Base-by-base conservation (phyloP, 1,140 invertebrate genomes). In the Eumeta japonica region DNA sequence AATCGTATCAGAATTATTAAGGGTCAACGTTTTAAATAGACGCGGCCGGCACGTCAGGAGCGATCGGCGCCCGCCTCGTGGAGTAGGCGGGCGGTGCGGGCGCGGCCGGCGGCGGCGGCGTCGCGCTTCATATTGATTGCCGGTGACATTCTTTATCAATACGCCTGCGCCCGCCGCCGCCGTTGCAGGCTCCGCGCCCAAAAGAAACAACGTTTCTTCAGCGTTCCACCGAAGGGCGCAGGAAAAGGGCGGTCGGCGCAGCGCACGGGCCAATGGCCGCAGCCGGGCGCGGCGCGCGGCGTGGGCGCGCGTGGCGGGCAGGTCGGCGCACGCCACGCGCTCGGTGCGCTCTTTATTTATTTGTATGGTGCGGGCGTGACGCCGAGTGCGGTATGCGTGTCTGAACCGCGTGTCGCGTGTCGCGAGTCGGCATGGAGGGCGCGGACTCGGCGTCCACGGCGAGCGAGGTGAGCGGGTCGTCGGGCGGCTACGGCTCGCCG, bases 371-470 rank as follows among this genome's bases (percentile, higher is more conserved):
- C 55, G 49, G 51, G 58, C 61, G 61, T 64, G 64, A 53, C 61
- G 62, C 61, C 63, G 62, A 61, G 61, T 46, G 64, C 67, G 64
- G 65, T 55, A 68, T 67, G 67, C n/a, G n/a, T n/a, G n/a, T n/a
- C n/a, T n/a, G n/a, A n/a, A n/a, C n/a, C n/a, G n/a, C n/a, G n/a
- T n/a, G n/a, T n/a, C 58, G 64, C 53, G 64, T 44, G 52, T 64
- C 60, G 57, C 37, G 40, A 33, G 33, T 47, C 50, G 62, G 55
- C 39, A 80, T 81, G 79, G 77, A 80, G 77, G 78, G 79, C 75
- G 79, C 75, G 60, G 84, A 85, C 77, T 85, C 83, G 66, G 79
- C 81, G 62, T 79, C 76, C 48, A 78, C 77, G 53, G 77, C 77
- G 66, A 84, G 82, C 78, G 83, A 83, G 61, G 79, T 81, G 44